Evolutionary conservation across 2,797 vertebrate species (phyloP).

Genomic region (Neosalanx taihuensis): DNA sequence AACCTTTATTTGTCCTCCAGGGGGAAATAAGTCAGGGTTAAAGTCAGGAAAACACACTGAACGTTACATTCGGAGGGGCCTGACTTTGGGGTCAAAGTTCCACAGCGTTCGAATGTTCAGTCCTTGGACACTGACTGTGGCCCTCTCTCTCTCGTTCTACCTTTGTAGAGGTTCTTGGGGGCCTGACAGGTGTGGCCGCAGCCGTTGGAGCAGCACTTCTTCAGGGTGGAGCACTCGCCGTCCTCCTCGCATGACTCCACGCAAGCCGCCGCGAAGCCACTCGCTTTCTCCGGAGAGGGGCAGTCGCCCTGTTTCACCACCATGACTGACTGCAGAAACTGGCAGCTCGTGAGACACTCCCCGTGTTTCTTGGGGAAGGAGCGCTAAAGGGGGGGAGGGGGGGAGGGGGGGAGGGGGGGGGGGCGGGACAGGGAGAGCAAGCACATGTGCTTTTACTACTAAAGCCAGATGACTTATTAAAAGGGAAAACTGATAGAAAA

Average conservation of each 20-base stretch:
- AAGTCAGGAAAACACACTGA: not conserved
- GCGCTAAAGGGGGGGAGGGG: constrained; percentile 55
- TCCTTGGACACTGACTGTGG: not conserved
- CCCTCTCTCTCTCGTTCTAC: constrained; percentile 52
- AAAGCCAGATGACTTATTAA: not conserved
- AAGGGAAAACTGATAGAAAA: not conserved
- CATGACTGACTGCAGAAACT: constrained; percentile 84
- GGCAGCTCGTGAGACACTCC: constrained; percentile 91
- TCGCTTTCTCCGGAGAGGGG: constrained; percentile 82
- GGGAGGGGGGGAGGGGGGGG: not conserved
- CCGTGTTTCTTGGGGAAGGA: constrained; percentile 86
- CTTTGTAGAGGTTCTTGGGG: constrained; percentile 85
- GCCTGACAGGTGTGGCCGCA: constrained; percentile 91
- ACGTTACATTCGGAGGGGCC: not conserved
- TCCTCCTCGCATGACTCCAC: constrained; percentile 88
- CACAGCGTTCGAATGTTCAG: not conserved
- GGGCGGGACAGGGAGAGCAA: constrained; percentile 1
- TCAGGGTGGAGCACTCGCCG: constrained; percentile 81
- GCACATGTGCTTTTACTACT: not conserved
- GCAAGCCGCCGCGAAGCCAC: constrained; percentile 91
- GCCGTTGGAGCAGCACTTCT: constrained; percentile 90
- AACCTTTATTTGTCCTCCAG: too few relatives aligned
- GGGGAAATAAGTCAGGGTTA: too few relatives aligned
- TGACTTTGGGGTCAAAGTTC: not conserved
- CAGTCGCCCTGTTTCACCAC: constrained; percentile 87